Conservation (phyloP, 2,797 vertebrate species). For the Xenentodon cancila region DNA sequence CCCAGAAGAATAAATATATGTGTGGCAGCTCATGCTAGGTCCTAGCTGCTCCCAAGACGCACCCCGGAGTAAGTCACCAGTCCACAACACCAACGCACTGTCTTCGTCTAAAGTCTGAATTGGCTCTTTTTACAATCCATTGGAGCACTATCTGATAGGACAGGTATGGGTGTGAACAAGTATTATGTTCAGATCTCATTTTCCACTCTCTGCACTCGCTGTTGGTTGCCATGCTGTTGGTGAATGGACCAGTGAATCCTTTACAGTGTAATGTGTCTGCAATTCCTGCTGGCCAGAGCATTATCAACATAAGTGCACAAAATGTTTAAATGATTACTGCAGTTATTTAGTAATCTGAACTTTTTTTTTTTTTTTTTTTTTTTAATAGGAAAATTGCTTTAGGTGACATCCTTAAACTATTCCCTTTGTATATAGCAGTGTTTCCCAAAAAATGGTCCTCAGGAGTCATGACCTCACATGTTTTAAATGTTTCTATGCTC, state of each 20-base stretch:
- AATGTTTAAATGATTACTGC: too few species aligned
- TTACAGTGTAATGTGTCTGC: slow-evolving; percentile 68
- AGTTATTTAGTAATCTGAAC: too few species aligned
- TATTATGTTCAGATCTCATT: slow-evolving; percentile 73
- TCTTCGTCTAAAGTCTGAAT: slow-evolving; percentile 54
- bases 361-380: too few species aligned
- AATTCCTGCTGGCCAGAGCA: slow-evolving; percentile 20
- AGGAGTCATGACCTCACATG: too few species aligned
- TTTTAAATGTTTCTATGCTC: too few species aligned
- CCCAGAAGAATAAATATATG: slow-evolving; percentile 19
- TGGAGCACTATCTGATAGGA: slow-evolving; percentile 7
- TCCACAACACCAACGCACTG: slow-evolving; percentile 18
- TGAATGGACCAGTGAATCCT: slow-evolving; percentile 44
- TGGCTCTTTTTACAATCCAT: slow-evolving; percentile 13
- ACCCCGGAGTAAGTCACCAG: not conserved
- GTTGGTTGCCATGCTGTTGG: slow-evolving; percentile 11
- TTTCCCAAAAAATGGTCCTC: too few species aligned
- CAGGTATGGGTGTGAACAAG: slow-evolving; percentile 38
- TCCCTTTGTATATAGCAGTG: too few species aligned
- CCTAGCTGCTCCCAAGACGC: slow-evolving; percentile 1
- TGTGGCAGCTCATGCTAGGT: slow-evolving; percentile 7
- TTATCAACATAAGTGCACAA: slow-evolving; percentile 9
- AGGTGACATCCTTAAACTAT: too few species aligned
- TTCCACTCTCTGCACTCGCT: slow-evolving; percentile 33
- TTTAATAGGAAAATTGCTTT: too few species aligned